Conservation (phyloP, 2,888 invertebrate genomes). For the Trichogramma evanescens region DNA sequence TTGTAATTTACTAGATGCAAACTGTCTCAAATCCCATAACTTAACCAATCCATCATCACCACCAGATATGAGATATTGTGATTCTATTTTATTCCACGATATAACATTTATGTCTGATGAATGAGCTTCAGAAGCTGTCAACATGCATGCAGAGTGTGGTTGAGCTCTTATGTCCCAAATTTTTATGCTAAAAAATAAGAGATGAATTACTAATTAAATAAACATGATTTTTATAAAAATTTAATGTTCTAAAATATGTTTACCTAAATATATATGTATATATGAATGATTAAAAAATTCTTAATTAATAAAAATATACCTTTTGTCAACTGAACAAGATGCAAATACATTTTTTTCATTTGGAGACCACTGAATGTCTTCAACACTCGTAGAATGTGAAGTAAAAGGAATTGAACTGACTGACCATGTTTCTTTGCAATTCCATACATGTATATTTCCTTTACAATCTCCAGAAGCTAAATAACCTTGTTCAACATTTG, state of each 20-base stretch:
- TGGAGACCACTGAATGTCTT: conserved; percentile 98
- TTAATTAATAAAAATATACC: conserved; percentile 36
- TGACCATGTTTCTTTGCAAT: conserved; percentile 74
- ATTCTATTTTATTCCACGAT: conserved; percentile 89
- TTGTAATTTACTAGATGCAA: conserved; percentile 59
- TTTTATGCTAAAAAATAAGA: conserved; percentile 58
- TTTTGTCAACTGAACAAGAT: conserved; percentile 82
- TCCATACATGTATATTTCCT: conserved; percentile 91
- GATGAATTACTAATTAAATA: background rate
- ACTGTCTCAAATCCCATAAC: conserved; percentile 91
- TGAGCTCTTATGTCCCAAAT: conserved; percentile 92
- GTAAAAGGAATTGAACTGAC: conserved; percentile 83
- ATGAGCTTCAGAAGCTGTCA: conserved; percentile 80
- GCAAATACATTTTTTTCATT: conserved; percentile 85
- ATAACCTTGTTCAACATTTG: conserved; percentile 68
- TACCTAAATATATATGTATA: background rate
- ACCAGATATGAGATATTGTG: conserved; percentile 56
- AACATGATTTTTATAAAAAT: background rate
- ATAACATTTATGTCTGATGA: conserved; percentile 93
- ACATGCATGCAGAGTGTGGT: conserved; percentile 84
- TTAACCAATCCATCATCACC: conserved; percentile 93
- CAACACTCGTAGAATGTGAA: conserved; percentile 87
- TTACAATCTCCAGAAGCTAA: conserved; percentile 91
- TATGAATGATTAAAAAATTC: background rate
- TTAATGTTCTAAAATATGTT: background rate